A percentile compares a stretch with the other conserved stretches of the same genome.
Evolutionary conservation across 2,797 vertebrate genomes (phyloP).

Genomic region (Pachyuromys duprasi): DNA sequence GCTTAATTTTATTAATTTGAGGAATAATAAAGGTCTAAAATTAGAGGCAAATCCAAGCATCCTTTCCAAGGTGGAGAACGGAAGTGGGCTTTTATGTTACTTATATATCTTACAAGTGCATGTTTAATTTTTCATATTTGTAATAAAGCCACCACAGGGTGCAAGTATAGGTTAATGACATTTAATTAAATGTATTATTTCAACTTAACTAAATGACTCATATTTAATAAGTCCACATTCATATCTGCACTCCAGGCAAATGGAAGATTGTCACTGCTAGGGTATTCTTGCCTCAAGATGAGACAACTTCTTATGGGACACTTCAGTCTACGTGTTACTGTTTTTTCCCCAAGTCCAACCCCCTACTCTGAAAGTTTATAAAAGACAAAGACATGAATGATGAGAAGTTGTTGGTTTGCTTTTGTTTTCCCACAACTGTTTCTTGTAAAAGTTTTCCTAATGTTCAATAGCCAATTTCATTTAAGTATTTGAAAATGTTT

Average conservation of each 20-base stretch:
- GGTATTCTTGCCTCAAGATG: neutral
- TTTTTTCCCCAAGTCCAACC: fast-evolving
- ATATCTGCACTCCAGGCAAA: neutral
- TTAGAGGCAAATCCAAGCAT: neutral
- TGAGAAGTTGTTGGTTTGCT: neutral
- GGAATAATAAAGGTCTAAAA: neutral
- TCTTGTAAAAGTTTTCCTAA: neutral
- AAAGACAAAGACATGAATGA: neutral
- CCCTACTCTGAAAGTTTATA: neutral
- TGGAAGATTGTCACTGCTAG: neutral
- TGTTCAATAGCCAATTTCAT: neutral
- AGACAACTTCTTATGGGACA: neutral
- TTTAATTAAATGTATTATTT: constrained; percentile 72
- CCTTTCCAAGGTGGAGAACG: neutral
- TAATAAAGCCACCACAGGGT: constrained; percentile 51
- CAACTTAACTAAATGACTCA: constrained; percentile 47
- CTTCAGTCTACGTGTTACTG: neutral
- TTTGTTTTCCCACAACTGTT: neutral
- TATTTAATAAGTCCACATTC: constrained; percentile 49
- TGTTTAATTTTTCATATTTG: neutral
- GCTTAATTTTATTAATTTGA: neutral
- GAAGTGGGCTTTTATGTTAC: neutral
- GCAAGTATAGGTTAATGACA: constrained; percentile 46
- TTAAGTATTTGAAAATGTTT: neutral
- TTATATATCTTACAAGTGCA: neutral